Percentiles rank a stretch among this genome's conserved stretches.
phyloP scores from a whole-genome alignment of 2,113 vertebrate species.

The Takifugu bimaculatus region DNA sequence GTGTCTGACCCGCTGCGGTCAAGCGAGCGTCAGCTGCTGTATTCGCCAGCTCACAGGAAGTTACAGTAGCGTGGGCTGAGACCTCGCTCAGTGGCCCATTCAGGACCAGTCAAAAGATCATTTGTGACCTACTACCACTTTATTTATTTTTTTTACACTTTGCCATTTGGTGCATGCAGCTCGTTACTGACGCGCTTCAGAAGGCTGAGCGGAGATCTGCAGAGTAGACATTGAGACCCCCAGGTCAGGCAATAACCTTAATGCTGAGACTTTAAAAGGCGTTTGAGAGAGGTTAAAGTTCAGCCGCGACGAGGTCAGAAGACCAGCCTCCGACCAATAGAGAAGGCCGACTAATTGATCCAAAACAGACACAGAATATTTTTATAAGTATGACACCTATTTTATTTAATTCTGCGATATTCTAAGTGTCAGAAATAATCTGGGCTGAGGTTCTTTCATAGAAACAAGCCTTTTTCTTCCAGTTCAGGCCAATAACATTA shows the following conservation, averaged over 20 bases:
- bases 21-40: constrained; percentile 3
- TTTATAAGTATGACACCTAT: no score
- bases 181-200: constrained; percentile 18
- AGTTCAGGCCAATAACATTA: no score
- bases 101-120: constrained; percentile 55
- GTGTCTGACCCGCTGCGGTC: constrained; percentile 1
- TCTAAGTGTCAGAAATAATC: no score
- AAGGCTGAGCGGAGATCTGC: background rate
- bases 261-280: no score
- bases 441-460: no score
- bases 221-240: constrained; percentile 23
- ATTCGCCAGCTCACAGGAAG: constrained; percentile 27
- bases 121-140: constrained; percentile 42
- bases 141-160: background rate
- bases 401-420: no score
- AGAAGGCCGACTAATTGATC: no score
- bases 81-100: constrained; percentile 38
- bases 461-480: no score
- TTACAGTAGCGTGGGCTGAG: constrained; percentile 10
- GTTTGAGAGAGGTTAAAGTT: background rate
- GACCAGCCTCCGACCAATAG: background rate
- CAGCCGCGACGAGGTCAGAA: background rate
- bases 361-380: no score
- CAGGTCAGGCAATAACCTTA: constrained; percentile 23
- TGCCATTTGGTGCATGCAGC: background rate